Evolutionary conservation across 2,113 vertebrate species (phyloP), one percentile per base, ranked within the genome.

Genomic region (Equus quagga): DNA sequence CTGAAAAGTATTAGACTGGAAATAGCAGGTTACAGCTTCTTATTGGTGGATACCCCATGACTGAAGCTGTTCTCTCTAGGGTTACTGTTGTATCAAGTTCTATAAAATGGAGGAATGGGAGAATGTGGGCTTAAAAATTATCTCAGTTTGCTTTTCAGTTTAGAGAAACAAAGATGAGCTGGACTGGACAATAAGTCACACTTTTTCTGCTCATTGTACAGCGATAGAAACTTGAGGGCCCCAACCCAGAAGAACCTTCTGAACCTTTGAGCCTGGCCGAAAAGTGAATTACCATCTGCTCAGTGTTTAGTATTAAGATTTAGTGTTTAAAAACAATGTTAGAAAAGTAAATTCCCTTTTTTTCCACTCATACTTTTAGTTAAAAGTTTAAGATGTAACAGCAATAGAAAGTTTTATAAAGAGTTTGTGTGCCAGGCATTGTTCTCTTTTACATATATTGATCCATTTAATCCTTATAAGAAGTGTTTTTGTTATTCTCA

Each of bases 121-220:
- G 67, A 67, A 80, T 56, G 26, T 91, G 46, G 56, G 9, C 49
- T 96, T 93, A 33, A 92, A 83, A 87, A 79, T 64, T 79, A 92
- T 67, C 83, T 96, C 41, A 79, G 41, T 83, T 95, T 97, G 79
- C 67, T 94, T 97, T 96, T 92, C 36, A 91, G 4, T 92, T 91
- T 72, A 88, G 75, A 69, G 75, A 86, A 91, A 87, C 49, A 79
- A 80, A 89, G 46, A 81, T 83, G 18, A 78, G 5, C 84, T 90
- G 21, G 33, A 65, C 31, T 87, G 9, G n/a, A 80, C 36, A 97
- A 73, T 44, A 88, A 97, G 51, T 90, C 10, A 84, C 8, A 31
- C 70, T 95, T 96, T 85, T 79, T 26, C 31, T 33, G 28, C 7
- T 73, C 1, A 31, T 62, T 91, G 17, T 85, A 33, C 26, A 85